phyloP scores from a whole-genome alignment of 23 tunicate species.

The Trididemnum nubilum region DNA sequence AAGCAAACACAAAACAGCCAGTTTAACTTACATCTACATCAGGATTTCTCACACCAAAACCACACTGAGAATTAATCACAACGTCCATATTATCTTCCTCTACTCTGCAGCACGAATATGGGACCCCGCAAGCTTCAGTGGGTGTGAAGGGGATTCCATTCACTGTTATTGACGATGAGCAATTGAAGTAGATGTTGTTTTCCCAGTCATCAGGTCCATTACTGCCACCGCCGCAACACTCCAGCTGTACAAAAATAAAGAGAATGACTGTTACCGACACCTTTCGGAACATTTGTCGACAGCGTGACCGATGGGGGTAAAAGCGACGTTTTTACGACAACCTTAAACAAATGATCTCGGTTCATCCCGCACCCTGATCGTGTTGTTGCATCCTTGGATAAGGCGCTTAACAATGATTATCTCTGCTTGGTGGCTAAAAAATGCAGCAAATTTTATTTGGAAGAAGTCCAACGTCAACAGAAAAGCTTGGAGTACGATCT shows the following conservation, averaged over 20 bases:
- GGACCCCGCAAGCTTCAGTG: conserved; percentile 95
- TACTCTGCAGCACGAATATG: conserved; percentile 71
- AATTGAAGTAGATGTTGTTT: conserved; percentile 90
- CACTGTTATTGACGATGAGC: conserved; percentile 49
- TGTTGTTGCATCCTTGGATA: too few relatives aligned
- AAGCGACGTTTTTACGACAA: too few relatives aligned
- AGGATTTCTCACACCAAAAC: conserved; percentile 58
- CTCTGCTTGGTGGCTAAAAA: too few relatives aligned
- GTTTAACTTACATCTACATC: conserved; percentile 1
- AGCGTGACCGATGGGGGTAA: background rate
- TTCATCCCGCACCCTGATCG: too few relatives aligned
- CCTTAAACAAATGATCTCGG: too few relatives aligned
- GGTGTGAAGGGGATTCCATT: conserved; percentile 69
- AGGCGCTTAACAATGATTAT: too few relatives aligned
- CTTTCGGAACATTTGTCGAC: background rate
- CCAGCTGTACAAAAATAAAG: conserved; percentile 39
- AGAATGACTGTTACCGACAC: background rate
- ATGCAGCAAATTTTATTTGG: too few relatives aligned
- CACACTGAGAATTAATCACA: conserved; percentile 89
- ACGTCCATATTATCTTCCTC: background rate
- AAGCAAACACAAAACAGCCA: too few relatives aligned
- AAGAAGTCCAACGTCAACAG: too few relatives aligned
- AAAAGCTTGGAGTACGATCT: too few relatives aligned
- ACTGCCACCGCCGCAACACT: conserved; percentile 89
- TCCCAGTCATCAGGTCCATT: conserved; percentile 87